Conservation (phyloP, 2,797 vertebrate species). For the Trematomus bernacchii region DNA sequence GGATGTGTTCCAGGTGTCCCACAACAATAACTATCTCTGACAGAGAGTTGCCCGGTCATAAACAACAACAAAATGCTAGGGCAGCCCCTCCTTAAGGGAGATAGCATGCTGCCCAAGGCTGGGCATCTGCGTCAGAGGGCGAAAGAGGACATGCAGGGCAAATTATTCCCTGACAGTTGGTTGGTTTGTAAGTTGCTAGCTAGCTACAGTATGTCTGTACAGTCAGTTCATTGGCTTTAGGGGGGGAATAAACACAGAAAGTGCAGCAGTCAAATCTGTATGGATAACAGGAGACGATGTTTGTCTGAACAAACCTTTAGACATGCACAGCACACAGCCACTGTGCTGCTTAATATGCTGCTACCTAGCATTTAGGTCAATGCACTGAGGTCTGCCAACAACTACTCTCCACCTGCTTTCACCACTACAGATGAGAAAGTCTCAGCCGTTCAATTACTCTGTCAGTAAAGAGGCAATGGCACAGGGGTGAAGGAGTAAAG, state of each 20-base stretch:
- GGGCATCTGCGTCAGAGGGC: too few species aligned
- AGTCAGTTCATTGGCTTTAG: conserved; percentile 2
- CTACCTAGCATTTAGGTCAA: conserved; percentile 53
- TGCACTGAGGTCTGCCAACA: conserved; percentile 42
- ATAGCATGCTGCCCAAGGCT: too few species aligned
- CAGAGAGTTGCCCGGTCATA: too few species aligned
- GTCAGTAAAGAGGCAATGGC: conserved; percentile 41
- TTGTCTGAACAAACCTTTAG: conserved; percentile 36
- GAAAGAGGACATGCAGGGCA: too few species aligned
- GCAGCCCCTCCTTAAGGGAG: too few species aligned
- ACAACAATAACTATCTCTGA: too few species aligned
- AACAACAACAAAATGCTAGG: too few species aligned
- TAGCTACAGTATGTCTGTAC: not conserved
- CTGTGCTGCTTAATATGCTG: conserved; percentile 65
- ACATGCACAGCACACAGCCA: conserved; percentile 33
- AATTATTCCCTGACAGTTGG: too few species aligned
- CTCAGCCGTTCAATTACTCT: conserved; percentile 67
- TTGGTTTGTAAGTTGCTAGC: not conserved
- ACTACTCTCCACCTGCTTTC: conserved; percentile 41
- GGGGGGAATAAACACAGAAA: not conserved
- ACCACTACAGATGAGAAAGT: conserved; percentile 49
- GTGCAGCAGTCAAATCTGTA: conserved; percentile 5
- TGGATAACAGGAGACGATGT: conserved; percentile 4
- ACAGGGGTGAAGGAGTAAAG: conserved; percentile 33
- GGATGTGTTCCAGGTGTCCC: too few species aligned